Conservation (phyloP, 2,113 vertebrate genomes). For the Equus quagga region DNA sequence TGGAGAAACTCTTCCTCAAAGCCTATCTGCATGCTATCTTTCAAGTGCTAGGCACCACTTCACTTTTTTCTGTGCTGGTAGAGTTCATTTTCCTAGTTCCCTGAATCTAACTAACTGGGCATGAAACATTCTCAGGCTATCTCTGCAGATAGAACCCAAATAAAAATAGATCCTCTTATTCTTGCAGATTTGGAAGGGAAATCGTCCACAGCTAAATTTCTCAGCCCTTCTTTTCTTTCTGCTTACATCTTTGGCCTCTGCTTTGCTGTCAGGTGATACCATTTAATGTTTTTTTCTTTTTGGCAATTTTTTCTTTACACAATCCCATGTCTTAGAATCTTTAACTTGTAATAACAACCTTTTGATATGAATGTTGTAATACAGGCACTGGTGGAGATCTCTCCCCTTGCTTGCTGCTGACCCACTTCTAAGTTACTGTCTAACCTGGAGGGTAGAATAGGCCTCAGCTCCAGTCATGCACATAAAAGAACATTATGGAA, state of each 20-base stretch:
- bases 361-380: background rate
- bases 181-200: background rate
- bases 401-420: background rate
- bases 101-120: background rate
- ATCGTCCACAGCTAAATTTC: background rate
- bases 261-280: background rate
- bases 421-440: background rate
- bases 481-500: constrained; percentile 21
- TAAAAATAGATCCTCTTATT: background rate
- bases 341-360: background rate
- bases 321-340: background rate
- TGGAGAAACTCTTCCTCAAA: background rate
- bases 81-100: background rate
- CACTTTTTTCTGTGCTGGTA: background rate
- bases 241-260: background rate
- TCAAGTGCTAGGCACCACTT: background rate
- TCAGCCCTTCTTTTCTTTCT: constrained; percentile 3
- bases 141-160: background rate
- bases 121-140: background rate
- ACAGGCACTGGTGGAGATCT: background rate
- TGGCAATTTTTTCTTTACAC: background rate
- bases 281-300: background rate
- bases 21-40: background rate
- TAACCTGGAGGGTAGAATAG: background rate
- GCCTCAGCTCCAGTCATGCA: constrained; percentile 12